A percentile compares a stretch with the other conserved stretches of the same genome.
These are phyloP conservation scores for Clarias gariepinus DNA, from an alignment of 2,113 vertebrate genomes.

Conservation along the genomic window DNA sequence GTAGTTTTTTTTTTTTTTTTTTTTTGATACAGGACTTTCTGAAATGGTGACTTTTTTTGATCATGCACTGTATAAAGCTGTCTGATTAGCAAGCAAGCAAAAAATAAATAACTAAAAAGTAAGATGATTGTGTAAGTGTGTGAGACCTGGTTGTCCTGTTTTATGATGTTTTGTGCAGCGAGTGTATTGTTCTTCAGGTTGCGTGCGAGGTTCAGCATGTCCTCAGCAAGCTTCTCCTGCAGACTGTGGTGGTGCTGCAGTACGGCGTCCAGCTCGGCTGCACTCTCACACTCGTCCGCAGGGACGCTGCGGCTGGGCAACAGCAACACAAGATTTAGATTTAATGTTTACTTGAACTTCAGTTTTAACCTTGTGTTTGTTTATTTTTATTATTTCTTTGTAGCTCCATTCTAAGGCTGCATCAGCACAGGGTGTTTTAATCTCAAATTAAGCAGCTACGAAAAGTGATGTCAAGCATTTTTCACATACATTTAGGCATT, in stretches of 20 bases:
- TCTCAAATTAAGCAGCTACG: neutral
- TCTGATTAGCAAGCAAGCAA: neutral
- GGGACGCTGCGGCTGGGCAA: conserved; percentile 66
- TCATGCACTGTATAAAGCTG: no score
- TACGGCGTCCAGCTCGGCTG: conserved; percentile 85
- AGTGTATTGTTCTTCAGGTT: conserved; percentile 94
- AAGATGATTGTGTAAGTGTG: neutral
- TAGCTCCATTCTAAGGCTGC: neutral
- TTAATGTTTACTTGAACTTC: neutral
- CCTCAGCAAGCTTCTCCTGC: conserved; percentile 95
- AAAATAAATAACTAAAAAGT: neutral
- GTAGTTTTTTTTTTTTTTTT: no score
- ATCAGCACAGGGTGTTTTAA: neutral
- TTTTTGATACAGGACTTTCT: no score
- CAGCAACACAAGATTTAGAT: neutral
- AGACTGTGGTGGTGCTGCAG: conserved; percentile 89
- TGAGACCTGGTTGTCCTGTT: conserved; percentile 94
- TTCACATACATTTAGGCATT: no score
- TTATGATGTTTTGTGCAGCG: conserved; percentile 94
- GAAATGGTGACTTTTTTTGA: no score
- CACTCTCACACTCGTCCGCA: conserved; percentile 84
- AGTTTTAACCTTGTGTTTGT: neutral
- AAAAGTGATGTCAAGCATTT: neutral
- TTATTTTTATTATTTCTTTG: neutral
- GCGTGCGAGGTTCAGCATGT: conserved; percentile 93